Conservation (phyloP, 2,888 invertebrate species). For the Pollenia labialis region DNA sequence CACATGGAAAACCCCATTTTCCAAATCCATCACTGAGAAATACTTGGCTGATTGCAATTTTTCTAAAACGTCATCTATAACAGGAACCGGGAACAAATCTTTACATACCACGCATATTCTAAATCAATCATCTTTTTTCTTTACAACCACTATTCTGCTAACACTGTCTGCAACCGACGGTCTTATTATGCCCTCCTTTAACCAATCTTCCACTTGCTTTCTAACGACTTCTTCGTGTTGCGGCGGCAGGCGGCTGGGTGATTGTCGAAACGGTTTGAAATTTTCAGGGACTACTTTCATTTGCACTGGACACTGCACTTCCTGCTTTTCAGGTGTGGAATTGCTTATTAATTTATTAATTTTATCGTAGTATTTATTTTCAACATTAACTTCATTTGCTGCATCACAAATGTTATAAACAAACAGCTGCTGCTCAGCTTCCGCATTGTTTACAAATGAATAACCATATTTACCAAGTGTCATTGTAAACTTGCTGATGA, state of each 20-base stretch:
- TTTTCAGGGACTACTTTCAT: constrained; percentile 56
- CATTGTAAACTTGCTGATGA: constrained; percentile 41
- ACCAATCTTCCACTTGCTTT: constrained; percentile 19
- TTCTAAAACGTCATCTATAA: constrained; percentile 64
- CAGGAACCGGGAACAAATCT: constrained; percentile 65
- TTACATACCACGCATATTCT: constrained; percentile 54
- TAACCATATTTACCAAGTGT: constrained; percentile 40
- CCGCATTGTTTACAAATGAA: constrained; percentile 1
- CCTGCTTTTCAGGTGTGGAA: constrained; percentile 32
- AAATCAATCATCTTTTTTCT: constrained; percentile 71
- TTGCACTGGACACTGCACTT: constrained; percentile 48
- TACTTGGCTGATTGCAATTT: no score
- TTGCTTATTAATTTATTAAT: background rate
- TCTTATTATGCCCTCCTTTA: no score
- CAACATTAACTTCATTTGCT: background rate
- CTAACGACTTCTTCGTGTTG: constrained; percentile 40
- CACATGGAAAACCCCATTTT: no score
- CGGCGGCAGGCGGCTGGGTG: constrained; percentile 42
- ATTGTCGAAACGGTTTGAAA: constrained; percentile 39
- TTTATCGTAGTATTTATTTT: background rate
- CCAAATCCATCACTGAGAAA: no score
- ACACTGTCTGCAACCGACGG: constrained; percentile 73
- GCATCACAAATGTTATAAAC: constrained; percentile 6
- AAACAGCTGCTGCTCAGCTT: background rate
- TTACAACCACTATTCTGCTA: constrained; percentile 75